Evolutionary conservation across 1,140 invertebrate genomes (phyloP), one percentile per base, ranked within the genome.

Genomic region (Lordiphosa collinella): DNA sequence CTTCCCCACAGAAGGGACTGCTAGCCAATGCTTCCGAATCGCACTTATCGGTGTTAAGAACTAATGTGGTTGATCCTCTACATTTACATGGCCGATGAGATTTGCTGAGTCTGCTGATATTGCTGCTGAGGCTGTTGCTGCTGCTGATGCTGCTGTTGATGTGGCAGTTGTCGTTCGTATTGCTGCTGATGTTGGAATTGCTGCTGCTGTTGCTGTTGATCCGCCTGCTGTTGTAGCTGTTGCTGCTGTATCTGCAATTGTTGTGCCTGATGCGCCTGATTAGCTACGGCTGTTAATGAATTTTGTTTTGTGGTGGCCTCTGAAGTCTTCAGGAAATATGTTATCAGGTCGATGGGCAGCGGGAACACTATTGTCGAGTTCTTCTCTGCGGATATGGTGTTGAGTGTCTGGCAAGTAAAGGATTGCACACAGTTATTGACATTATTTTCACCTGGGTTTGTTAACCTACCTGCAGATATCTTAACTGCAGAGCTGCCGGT

Each of bases 351-450:
- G 85, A 98, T 96, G 25, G 97, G 97, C 67, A 99, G 91, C 14
- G 97, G 98, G 90, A 99, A 99, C 53, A 99, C 95, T 80, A 99
- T 99, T 6, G 98, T 99, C 3, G 97, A 98, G 89, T 98, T 99
- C 91, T 99, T 99, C 91, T 99, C 98, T 1, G 97, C 96, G 37
- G 97, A 97, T 89, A 99, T 98, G 7, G 95, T 95, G 89, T 96
- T 98, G 50, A 99, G 90, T 4, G 97, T 98, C 91, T 98, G 93
- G 3, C 2, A 14, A 18, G 22, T 18, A 3, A 34, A n/a, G 41
- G 49, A 29, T 12, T 16, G 44, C 46, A 25, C n/a, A 58, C 12
- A 37, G 49, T 10, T 16, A 70, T 41, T 7, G 38, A 29, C 32
- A 50, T 46, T 16, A 31, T 34, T 0, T 2, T 14, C 10, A 14